A percentile compares a stretch with the other conserved stretches of the same genome.
Evolutionary conservation across 1,140 invertebrate genomes (phyloP).

Genomic region (Hycleus cichorii): DNA sequence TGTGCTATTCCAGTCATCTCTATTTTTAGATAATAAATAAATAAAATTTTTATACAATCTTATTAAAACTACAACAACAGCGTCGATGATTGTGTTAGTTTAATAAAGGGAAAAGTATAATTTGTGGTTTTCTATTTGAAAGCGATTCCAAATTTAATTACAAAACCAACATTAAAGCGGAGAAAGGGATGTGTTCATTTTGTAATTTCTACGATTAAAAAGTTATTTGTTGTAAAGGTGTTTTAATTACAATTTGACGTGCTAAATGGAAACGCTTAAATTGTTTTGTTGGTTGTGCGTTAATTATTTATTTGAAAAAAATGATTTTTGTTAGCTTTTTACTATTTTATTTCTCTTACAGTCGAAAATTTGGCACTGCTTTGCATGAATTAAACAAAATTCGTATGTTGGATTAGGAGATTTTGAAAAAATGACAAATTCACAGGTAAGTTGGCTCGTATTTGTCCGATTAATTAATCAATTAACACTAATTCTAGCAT

Average conservation of each 20-base stretch:
- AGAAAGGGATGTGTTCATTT: slow-evolving; percentile 13
- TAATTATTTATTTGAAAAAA: background rate
- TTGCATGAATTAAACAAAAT: slow-evolving; percentile 2
- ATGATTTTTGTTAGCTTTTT: no score
- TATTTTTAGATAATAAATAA: no score
- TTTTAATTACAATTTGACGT: background rate
- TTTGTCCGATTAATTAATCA: no score
- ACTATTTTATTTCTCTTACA: no score
- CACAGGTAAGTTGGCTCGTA: slow-evolving; percentile 7
- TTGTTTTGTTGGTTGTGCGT: background rate
- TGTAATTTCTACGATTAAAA: background rate
- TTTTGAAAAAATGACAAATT: slow-evolving; percentile 12
- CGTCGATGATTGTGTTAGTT: no score
- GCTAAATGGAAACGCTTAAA: background rate
- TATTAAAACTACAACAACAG: background rate
- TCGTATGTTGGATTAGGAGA: background rate
- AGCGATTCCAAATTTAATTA: slow-evolving; percentile 1
- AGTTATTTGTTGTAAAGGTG: background rate
- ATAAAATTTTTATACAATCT: background rate
- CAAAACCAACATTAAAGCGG: background rate
- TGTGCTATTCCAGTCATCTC: no score
- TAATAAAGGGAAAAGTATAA: background rate
- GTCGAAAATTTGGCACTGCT: slow-evolving; percentile 1
- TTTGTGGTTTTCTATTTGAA: slow-evolving; percentile 15
- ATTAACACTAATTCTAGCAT: no score